A percentile compares a stretch with the other conserved stretches of the same genome.
Conservation (phyloP, 2,113 vertebrate genomes). For the Orycteropus afer region DNA sequence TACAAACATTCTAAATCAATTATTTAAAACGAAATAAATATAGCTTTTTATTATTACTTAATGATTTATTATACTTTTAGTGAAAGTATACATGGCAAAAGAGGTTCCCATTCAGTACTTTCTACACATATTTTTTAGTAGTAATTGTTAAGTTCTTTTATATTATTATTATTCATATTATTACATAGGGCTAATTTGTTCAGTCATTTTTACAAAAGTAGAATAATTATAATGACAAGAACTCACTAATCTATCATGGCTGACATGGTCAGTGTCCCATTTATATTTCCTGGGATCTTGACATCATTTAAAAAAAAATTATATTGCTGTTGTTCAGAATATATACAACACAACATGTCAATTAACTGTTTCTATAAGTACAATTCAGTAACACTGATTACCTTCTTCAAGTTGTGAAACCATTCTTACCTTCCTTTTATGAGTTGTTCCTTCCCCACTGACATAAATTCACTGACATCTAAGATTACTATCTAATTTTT, state of each 20-base stretch:
- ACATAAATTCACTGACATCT: too few species aligned
- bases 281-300: too few species aligned
- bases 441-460: too few species aligned
- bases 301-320: too few species aligned
- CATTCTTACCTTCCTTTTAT: too few species aligned
- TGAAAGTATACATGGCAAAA: neutral
- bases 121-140: neutral
- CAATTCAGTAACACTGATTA: too few species aligned
- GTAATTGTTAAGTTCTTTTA: too few species aligned
- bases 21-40: conserved; percentile 40
- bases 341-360: too few species aligned
- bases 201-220: neutral
- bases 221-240: neutral
- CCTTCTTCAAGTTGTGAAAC: too few species aligned
- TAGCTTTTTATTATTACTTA: neutral
- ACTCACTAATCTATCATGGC: neutral
- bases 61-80: neutral
- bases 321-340: too few species aligned
- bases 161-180: neutral
- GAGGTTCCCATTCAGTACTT: neutral
- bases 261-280: neutral
- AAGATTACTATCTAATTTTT: too few species aligned
- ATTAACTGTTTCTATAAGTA: too few species aligned
- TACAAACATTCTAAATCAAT: neutral
- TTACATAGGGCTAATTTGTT: neutral